Base-by-base conservation (phyloP, 2,888 invertebrate genomes). In the Ditylenchus weischeri region DNA sequence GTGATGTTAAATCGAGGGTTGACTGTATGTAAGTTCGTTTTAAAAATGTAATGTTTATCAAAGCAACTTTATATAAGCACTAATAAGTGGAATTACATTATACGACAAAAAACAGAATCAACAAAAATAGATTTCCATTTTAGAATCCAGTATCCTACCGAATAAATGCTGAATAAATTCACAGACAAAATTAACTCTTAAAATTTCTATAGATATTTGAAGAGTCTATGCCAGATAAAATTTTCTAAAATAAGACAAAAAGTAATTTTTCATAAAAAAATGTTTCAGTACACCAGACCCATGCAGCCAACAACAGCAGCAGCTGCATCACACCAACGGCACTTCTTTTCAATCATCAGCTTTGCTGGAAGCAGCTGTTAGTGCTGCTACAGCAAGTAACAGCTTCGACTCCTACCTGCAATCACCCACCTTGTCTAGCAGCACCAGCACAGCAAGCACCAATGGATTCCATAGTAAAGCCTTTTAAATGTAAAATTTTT, bases 231-330 rank as follows among this genome's bases (percentile, higher is more conserved):
- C 18, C 50, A 21, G 21, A 19, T 19, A 50, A 50, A 50, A 50
- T 50, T 50, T 50, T 50, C n/a, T 50, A 21, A 21, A 18, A 21
- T 50, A 6, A 50, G 21, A 2, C 50, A 50, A 21, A 19, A 50
- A 18, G 21, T 6, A 6, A 19, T 50, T 50, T 18, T 13, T 29
- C 11, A 18, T 36, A 8, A 51, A 8, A 8, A 54, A 54, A 61
- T 49, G 8, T 54, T 54, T 54, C 71, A 77, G 77, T 62, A 77
- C 75, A 18, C 66, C 69, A 50, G 74, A 77, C 47, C 36, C n/a
- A 19, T 48, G 19, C 18, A 15, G 50, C 38, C 49, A 48, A 48
- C 19, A 49, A 48, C 21, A 62, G 8, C 58, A 65, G 0, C 60
- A 58, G 21, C 54, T 21, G 23, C 23, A 23, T 54, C 54, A 54